Conservation (phyloP, 2,113 vertebrate species). For the Tenebrosternarchus preto region DNA sequence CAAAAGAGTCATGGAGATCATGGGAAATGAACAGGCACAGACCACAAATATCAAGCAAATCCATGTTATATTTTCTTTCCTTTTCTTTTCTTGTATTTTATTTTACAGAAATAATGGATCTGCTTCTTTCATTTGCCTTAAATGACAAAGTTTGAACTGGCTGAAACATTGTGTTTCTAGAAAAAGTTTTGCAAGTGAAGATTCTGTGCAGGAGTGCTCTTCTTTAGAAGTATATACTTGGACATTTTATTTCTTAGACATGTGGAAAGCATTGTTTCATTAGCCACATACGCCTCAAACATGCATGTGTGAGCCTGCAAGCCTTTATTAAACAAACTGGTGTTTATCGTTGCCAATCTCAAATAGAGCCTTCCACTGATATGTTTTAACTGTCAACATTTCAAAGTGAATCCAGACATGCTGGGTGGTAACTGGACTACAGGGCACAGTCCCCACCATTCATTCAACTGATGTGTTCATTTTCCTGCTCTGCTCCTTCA, state of each 20-base stretch:
- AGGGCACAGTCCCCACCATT: constrained; percentile 31
- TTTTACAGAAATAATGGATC: background rate
- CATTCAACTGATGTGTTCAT: constrained; percentile 43
- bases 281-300: too few relatives aligned
- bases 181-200: too few relatives aligned
- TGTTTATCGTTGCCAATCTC: background rate
- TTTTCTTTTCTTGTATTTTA: too few relatives aligned
- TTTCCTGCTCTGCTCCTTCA: constrained; percentile 37
- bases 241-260: too few relatives aligned
- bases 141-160: background rate
- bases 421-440: constrained; percentile 42
- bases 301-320: background rate
- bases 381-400: constrained; percentile 31
- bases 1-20: constrained; percentile 14
- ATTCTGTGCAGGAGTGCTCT: background rate
- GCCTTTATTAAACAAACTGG: background rate
- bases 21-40: background rate
- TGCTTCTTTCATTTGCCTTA: background rate
- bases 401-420: constrained; percentile 30
- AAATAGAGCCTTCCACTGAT: constrained; percentile 28
- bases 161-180: background rate
- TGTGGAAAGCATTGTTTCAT: too few relatives aligned
- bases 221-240: background rate
- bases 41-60: constrained; percentile 15
- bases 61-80: background rate